Conservation (phyloP, 2,888 invertebrate species). For the Limnephilus auricula region DNA sequence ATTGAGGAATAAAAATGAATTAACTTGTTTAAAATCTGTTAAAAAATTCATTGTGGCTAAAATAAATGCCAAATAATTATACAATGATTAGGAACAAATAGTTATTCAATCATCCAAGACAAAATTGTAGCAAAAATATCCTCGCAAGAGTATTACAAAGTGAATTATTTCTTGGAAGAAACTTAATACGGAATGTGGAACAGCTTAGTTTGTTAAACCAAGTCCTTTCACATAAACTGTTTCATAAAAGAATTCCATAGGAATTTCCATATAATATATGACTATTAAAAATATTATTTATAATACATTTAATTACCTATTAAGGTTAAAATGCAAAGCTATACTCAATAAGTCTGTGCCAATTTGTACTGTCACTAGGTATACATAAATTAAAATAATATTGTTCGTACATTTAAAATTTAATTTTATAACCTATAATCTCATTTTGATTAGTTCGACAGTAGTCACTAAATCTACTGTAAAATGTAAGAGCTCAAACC, state of each 20-base stretch:
- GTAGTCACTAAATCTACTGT: constrained; percentile 52
- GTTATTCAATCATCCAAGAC: constrained; percentile 49
- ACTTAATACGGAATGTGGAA: constrained; percentile 37
- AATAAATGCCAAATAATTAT: constrained; percentile 39
- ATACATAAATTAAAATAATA: constrained; percentile 56
- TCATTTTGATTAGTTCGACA: constrained; percentile 62
- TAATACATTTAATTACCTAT: constrained; percentile 9
- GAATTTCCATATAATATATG: neutral
- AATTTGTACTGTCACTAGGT: constrained; percentile 66
- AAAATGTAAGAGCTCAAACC: constrained; percentile 33
- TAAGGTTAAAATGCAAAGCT: constrained; percentile 36
- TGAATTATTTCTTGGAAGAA: neutral
- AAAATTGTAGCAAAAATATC: constrained; percentile 13
- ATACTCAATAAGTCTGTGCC: constrained; percentile 56
- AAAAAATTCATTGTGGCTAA: neutral
- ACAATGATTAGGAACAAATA: neutral
- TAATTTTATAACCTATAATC: constrained; percentile 63
- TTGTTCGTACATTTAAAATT: constrained; percentile 46
- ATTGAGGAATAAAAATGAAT: neutral
- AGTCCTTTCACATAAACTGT: constrained; percentile 37
- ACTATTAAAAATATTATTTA: constrained; percentile 18
- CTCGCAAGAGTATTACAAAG: constrained; percentile 31
- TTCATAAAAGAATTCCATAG: constrained; percentile 23
- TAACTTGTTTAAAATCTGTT: neutral
- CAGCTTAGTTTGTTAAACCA: constrained; percentile 11